Percentiles rank a stretch among this genome's conserved stretches.
Evolutionary conservation across 1,140 invertebrate species (phyloP).

Genomic region (Drosophila melanica): DNA sequence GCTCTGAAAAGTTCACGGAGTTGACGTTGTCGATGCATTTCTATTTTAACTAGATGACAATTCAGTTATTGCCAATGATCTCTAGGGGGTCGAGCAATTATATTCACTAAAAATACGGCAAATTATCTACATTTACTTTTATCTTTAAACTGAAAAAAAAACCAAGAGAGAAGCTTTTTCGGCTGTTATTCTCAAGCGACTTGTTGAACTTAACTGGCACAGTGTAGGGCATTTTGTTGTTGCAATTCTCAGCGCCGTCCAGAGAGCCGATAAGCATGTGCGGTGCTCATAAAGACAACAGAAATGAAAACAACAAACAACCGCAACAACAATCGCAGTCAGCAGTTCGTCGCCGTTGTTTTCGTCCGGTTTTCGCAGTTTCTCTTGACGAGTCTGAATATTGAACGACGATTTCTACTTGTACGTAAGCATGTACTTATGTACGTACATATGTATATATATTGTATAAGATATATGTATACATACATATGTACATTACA

Average conservation of each 20-base stretch:
- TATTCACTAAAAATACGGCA: too few species aligned
- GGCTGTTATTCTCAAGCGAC: too few species aligned
- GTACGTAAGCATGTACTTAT: neutral
- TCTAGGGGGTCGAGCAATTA: too few species aligned
- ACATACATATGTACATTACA: neutral
- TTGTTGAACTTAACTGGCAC: too few species aligned
- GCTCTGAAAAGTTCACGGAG: slow-evolving; percentile 10
- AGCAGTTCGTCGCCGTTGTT: slow-evolving; percentile 52
- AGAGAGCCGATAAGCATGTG: slow-evolving; percentile 45
- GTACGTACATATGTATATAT: neutral
- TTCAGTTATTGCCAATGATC: neutral
- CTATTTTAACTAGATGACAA: neutral
- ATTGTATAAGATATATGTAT: neutral
- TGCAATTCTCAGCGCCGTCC: too few species aligned
- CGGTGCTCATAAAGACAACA: slow-evolving; percentile 39
- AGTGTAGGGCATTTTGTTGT: too few species aligned
- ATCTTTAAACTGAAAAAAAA: too few species aligned
- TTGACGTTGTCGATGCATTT: slow-evolving; percentile 16
- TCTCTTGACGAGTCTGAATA: slow-evolving; percentile 38
- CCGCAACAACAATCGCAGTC: slow-evolving; percentile 36
- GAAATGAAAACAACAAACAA: slow-evolving; percentile 31
- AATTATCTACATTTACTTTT: too few species aligned
- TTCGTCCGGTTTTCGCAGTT: slow-evolving; percentile 63
- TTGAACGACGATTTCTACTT: slow-evolving; percentile 25
- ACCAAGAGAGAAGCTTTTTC: too few species aligned